Evolutionary conservation across 2,797 vertebrate genomes (phyloP), one percentile per base, ranked within the genome.

Genomic region (Cyclopterus lumpus): DNA sequence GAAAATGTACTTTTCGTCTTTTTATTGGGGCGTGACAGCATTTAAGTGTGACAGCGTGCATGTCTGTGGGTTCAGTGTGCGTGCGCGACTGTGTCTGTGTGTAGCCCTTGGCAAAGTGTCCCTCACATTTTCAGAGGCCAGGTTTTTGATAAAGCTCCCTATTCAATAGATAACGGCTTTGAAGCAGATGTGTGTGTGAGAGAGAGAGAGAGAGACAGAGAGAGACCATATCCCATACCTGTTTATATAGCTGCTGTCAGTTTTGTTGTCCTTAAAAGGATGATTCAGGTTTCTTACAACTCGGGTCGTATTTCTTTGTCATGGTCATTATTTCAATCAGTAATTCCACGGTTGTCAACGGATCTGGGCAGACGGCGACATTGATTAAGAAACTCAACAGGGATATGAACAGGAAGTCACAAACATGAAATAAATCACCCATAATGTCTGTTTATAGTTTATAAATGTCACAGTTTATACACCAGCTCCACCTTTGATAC

Each of bases 71-170:
- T 61, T 24, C 40, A 46, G 10, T 46, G 20, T 38, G 59, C 55
- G 62, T 74, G 73, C 15, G 73, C 15, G 8, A 59, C 67, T 62
- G 3, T 65, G 22, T 42, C 26, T 72, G 49, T 28, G 8, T 55
- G 64, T 79, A 63, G 46, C 66, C 77, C 68, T 85, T 89, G 77
- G 90, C 83, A 71, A 74, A 16, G 46, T 87, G 78, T 91, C 86
- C 77, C 76, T 90, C 73, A 81, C 32, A 71, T 86, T 86, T 88
- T 84, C 55, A 74, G 64, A 79, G 81, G 75, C 67, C 48, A 46
- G 63, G 66, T 81, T 91, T 70, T 86, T 89, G 77, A 70, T 89
- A 86, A 85, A 90, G 79, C 75, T 57, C 24, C 30, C 64, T 71
- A 69, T 92, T 89, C 79, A 73, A 36, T 40, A 60, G 26, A 67